Evolutionary conservation across 2,113 vertebrate genomes (phyloP), one percentile per base, ranked within the genome.

Genomic region (Pavo muticus): DNA sequence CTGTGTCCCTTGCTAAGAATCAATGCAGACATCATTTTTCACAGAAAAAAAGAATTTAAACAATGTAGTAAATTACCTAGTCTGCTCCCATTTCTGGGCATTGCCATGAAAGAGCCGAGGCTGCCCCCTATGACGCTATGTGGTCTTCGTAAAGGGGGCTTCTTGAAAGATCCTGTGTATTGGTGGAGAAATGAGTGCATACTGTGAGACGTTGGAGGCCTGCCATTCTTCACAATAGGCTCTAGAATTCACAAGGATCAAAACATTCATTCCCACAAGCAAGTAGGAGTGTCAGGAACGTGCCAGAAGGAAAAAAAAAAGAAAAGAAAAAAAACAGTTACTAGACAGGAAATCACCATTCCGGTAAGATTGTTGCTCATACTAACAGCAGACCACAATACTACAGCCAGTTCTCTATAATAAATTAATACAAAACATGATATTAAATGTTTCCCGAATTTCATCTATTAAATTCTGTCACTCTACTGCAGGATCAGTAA

Each of bases 171-270:
- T 90, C 99, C 99, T 3, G 99, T 98, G 98, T 99, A 99, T 68
- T 99, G 99, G 93, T 99, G 99, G 69, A 99, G 98, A 97, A 99
- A 99, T 87, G 99, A 99, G 97, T 99, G 99, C 97, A 99, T 98
- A 47, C 99, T 99, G 98, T 99, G 99, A 92, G 99, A 98, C 2
- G 99, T 98, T 24, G 99, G 98, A 82, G 99, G 99, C 80, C 98
- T 98, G 92, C 99, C 99, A 98, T 98, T 98, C 98, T 98, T 98
- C 97, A 99, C 98, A 89, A 99, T 98, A 25, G 98, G 98, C 94
- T 97, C 98, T 99, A 98, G 50, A 92, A 95, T 96, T 97, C 97
- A 78, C 59, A 95, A 78, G 74, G 93, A 93, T 84, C 96, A 96
- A 95, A 91, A 96, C 76, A 89, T 97, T 96, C 97, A 97, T 97